Percentiles rank a stretch among this genome's conserved stretches.
phyloP scores from a whole-genome alignment of 2,888 invertebrate species.

The Synergus umbraculus region DNA sequence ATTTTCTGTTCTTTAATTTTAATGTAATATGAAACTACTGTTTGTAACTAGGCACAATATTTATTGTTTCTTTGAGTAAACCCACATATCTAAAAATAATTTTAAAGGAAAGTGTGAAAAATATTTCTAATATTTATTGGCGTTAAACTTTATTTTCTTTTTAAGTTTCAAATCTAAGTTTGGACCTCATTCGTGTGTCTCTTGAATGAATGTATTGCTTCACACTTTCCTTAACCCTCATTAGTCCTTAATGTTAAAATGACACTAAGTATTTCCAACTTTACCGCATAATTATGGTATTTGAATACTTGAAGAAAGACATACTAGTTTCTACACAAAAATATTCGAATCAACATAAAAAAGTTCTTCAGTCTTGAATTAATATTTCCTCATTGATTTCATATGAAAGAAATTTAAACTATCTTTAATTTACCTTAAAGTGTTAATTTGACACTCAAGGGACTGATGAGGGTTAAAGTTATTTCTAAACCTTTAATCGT shows the following conservation, averaged over 20 bases:
- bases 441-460: no score
- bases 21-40: neutral
- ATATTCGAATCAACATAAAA: no score
- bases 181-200: neutral
- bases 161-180: neutral
- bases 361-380: no score
- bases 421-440: no score
- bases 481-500: neutral
- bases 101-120: neutral
- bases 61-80: slow-evolving; percentile 5
- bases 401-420: no score
- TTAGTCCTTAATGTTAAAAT: no score
- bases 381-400: no score
- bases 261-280: no score
- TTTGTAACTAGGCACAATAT: slow-evolving; percentile 8
- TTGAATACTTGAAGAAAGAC: no score
- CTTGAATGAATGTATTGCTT: neutral
- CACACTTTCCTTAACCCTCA: neutral
- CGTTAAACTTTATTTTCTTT: neutral
- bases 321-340: no score
- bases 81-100: neutral
- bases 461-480: no score
- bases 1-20: neutral
- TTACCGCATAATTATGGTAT: no score
- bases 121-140: neutral